A percentile compares a stretch with the other conserved stretches of the same genome.
phyloP scores from a whole-genome alignment of 2,888 invertebrate genomes.

The Caenorhabditis becei region DNA sequence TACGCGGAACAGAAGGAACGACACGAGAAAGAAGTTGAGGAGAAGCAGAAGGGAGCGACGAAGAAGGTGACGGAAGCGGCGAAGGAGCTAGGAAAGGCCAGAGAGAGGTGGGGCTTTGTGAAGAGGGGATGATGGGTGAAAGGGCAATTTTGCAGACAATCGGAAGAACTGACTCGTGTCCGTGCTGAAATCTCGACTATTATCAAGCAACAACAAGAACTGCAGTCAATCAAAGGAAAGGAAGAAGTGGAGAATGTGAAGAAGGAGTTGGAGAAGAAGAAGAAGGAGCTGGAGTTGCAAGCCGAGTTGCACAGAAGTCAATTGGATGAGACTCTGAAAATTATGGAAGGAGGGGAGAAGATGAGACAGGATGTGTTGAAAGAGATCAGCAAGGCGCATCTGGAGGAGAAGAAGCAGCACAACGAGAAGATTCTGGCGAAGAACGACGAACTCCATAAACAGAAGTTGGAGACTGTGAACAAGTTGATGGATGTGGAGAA shows the following conservation, averaged over 20 bases:
- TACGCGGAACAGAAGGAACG: not conserved
- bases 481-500: not conserved
- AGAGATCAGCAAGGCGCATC: not conserved
- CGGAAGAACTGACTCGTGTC: not conserved
- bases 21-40: not conserved
- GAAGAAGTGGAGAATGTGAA: not conserved
- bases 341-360: not conserved
- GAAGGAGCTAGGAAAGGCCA: not conserved
- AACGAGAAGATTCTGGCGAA: not conserved
- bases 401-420: not conserved
- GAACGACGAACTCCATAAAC: not conserved
- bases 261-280: not conserved
- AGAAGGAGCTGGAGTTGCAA: not conserved
- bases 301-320: not conserved
- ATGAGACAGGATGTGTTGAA: not conserved
- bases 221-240: not conserved
- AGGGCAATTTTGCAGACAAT: not conserved
- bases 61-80: not conserved
- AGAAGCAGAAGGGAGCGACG: not conserved
- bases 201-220: slow-evolving; percentile 3
- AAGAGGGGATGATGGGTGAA: not conserved
- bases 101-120: not conserved
- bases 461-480: not conserved
- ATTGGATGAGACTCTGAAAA: not conserved
- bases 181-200: not conserved